Conservation (phyloP, 2,113 vertebrate species). For the Sporophila hypoxantha region DNA sequence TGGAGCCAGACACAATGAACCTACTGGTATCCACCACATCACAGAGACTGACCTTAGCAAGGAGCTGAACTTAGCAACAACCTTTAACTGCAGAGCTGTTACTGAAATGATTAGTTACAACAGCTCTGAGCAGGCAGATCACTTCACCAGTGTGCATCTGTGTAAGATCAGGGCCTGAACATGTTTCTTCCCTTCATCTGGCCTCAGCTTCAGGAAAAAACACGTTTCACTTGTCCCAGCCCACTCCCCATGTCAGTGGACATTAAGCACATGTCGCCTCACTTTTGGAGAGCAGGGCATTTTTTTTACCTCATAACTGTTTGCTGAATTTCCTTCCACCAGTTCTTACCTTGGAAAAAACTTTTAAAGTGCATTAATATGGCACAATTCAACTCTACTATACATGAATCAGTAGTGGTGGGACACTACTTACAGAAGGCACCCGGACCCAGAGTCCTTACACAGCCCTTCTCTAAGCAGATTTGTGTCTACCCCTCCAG, state of each 20-base stretch:
- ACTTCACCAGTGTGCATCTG: constrained; percentile 10
- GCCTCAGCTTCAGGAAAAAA: constrained; percentile 18
- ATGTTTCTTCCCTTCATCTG: not conserved
- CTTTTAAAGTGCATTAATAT: not conserved
- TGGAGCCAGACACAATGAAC: not conserved
- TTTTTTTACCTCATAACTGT: not conserved
- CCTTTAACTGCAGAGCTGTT: not conserved
- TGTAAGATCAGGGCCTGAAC: constrained; percentile 16
- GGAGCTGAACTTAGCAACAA: not conserved
- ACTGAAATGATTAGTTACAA: constrained; percentile 15
- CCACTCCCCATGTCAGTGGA: not conserved
- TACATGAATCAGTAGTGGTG: not conserved
- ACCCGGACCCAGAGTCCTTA: rapidly evolving
- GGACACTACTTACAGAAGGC: rapidly evolving
- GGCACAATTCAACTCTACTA: not conserved
- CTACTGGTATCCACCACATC: not conserved
- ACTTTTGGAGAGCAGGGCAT: not conserved
- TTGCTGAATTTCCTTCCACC: constrained; percentile 3
- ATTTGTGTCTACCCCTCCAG: not conserved
- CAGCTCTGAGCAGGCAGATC: constrained; percentile 11
- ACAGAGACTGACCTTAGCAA: not conserved
- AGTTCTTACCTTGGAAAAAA: not conserved
- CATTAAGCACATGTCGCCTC: not conserved
- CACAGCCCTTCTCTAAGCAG: not conserved
- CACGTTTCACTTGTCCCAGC: not conserved